A percentile compares a stretch with the other conserved stretches of the same genome.
Evolutionary conservation across 2,113 vertebrate species (phyloP).

Genomic region (Piprites chloris): DNA sequence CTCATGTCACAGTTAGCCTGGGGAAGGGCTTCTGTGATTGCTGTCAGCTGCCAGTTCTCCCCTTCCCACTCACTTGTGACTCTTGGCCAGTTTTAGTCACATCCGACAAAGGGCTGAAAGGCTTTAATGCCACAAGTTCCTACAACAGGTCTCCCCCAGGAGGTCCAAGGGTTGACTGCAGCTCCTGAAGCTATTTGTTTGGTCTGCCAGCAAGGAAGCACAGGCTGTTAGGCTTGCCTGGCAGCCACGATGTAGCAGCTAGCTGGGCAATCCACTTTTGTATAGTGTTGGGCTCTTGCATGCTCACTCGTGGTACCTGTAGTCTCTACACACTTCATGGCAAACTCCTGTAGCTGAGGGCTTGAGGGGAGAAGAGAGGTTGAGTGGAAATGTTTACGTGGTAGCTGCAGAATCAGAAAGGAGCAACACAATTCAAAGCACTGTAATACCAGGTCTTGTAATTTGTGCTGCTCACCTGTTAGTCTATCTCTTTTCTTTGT

Average conservation of each 20-base stretch:
- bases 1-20: constrained; percentile 11
- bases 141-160: not conserved
- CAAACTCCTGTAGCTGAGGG: not conserved
- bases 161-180: not conserved
- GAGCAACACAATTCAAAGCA: not conserved
- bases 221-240: not conserved
- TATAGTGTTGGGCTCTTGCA: not conserved
- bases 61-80: not conserved
- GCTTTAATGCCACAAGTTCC: not conserved
- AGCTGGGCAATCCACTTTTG: accelerated
- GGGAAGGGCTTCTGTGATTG: constrained; percentile 29
- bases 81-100: constrained; percentile 1
- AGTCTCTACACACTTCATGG: not conserved
- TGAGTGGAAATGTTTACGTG: not conserved
- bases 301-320: accelerated
- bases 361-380: not conserved
- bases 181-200: not conserved
- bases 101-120: not conserved
- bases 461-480: not conserved
- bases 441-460: not conserved
- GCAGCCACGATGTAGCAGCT: not conserved
- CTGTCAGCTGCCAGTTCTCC: constrained; percentile 32
- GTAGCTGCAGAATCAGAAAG: not conserved
- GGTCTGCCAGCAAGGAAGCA: not conserved
- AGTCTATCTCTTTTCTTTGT: not conserved